Evolutionary conservation across 2,113 vertebrate species (phyloP).

Genomic region (Megaceryle torquata): DNA sequence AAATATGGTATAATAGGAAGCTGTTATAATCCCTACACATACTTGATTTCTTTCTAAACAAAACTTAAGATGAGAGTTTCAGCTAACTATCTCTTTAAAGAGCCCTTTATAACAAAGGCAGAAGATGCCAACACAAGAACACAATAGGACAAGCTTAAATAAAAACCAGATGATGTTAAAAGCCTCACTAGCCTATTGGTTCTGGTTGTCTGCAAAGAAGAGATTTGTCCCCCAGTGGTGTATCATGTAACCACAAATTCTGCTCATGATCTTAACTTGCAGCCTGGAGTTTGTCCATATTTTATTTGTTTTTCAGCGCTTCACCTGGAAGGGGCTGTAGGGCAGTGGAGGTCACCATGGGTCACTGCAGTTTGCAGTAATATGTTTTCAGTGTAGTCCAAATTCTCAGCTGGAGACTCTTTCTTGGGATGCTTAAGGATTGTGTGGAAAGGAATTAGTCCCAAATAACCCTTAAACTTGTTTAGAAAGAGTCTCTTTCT

Average conservation of each 20-base stretch:
- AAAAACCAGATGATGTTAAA: neutral
- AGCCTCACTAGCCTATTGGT: neutral
- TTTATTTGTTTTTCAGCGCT: constrained; percentile 23
- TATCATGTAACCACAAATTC: neutral
- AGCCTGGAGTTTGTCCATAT: constrained; percentile 34
- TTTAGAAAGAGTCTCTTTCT: constrained; percentile 51
- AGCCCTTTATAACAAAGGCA: neutral
- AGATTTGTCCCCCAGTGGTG: neutral
- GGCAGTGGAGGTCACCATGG: constrained; percentile 31
- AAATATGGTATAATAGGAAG: neutral
- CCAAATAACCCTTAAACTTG: constrained; percentile 48
- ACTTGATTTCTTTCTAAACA: neutral
- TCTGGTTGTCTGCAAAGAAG: constrained; percentile 8
- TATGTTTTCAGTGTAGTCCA: constrained; percentile 65
- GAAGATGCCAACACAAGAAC: neutral
- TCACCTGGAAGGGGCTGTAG: constrained; percentile 58
- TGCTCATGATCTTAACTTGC: neutral
- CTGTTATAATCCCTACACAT: neutral
- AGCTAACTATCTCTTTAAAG: neutral
- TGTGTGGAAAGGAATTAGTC: constrained; percentile 46
- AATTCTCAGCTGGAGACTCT: constrained; percentile 72
- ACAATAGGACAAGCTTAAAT: constrained; percentile 13
- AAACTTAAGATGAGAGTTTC: neutral
- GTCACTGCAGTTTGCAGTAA: constrained; percentile 58
- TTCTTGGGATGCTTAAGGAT: constrained; percentile 61